Percentiles rank a stretch among this genome's conserved stretches.
These are phyloP conservation scores for Nematolebias whitei DNA, from an alignment of 2,113 vertebrate genomes.

Conservation along the genomic window DNA sequence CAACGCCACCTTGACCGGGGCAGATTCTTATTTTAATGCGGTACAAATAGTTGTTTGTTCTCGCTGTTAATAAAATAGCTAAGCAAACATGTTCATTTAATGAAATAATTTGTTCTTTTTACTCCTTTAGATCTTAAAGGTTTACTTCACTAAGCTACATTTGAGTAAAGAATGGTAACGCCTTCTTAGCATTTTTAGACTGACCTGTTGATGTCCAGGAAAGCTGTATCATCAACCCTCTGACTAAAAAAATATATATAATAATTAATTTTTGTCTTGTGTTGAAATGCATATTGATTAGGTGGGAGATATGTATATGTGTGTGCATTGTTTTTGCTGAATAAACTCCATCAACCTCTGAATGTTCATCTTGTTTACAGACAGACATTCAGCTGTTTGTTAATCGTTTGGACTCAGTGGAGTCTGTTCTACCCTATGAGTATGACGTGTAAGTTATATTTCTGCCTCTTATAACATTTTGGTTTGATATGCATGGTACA, in stretches of 20 bases:
- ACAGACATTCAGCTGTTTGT: constrained; percentile 90
- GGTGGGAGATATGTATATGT: too few relatives aligned
- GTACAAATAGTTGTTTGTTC: neutral
- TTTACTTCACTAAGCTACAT: too few relatives aligned
- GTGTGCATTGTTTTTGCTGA: too few relatives aligned
- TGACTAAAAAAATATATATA: neutral
- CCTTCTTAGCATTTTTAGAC: too few relatives aligned
- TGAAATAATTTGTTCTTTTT: too few relatives aligned
- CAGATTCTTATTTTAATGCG: neutral
- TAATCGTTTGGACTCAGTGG: constrained; percentile 97
- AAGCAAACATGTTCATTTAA: too few relatives aligned
- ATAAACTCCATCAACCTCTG: too few relatives aligned
- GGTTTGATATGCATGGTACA: neutral
- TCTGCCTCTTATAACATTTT: neutral
- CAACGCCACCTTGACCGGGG: constrained; percentile 29
- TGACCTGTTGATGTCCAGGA: too few relatives aligned
- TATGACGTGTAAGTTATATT: constrained; percentile 91
- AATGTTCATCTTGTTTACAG: constrained; percentile 74
- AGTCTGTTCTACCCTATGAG: constrained; percentile 98
- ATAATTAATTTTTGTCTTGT: neutral
- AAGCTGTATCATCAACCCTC: too few relatives aligned
- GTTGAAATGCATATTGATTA: neutral
- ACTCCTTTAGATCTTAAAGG: too few relatives aligned
- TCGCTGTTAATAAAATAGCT: neutral
- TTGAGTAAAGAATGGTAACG: too few relatives aligned